These are phyloP conservation scores for Congeria kusceri DNA, from an alignment of 2,888 invertebrate species.

Conservation along the genomic window DNA sequence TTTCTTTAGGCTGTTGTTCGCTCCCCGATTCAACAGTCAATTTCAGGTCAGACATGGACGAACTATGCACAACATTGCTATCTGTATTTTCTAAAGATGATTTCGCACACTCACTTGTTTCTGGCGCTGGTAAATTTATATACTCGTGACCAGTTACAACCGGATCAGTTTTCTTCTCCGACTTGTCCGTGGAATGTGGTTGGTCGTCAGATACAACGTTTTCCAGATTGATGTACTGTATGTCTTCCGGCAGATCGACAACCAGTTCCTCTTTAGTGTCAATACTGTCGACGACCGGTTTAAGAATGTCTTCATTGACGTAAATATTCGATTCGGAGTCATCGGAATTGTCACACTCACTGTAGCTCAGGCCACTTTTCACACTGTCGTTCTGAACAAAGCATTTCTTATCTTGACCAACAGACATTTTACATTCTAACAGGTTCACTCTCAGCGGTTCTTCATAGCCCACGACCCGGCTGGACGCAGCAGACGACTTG, in stretches of 20 bases:
- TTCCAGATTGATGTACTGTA: neutral
- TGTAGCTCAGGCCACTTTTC: conserved; percentile 20
- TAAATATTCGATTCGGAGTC: conserved; percentile 36
- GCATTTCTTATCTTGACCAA: conserved; percentile 5
- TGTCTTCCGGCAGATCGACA: neutral
- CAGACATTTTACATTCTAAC: conserved; percentile 14
- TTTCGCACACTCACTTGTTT: too few relatives aligned
- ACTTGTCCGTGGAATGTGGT: neutral
- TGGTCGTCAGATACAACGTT: neutral
- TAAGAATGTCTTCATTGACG: conserved; percentile 53
- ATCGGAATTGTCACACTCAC: conserved; percentile 32
- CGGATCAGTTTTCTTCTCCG: too few relatives aligned
- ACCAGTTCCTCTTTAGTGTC: neutral
- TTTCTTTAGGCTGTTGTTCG: too few relatives aligned
- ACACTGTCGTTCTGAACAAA: neutral
- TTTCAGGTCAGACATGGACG: too few relatives aligned
- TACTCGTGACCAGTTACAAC: too few relatives aligned
- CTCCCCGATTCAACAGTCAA: too few relatives aligned
- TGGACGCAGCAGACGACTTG: neutral
- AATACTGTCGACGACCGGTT: neutral
- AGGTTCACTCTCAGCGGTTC: conserved; percentile 31
- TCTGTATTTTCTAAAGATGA: too few relatives aligned
- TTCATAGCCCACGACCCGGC: conserved; percentile 29
- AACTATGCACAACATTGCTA: too few relatives aligned
- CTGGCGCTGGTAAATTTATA: too few relatives aligned